A percentile compares a stretch with the other conserved stretches of the same genome.
These are phyloP conservation scores for Guaruba guarouba DNA, from an alignment of 2,113 vertebrate genomes.

Conservation along the genomic window DNA sequence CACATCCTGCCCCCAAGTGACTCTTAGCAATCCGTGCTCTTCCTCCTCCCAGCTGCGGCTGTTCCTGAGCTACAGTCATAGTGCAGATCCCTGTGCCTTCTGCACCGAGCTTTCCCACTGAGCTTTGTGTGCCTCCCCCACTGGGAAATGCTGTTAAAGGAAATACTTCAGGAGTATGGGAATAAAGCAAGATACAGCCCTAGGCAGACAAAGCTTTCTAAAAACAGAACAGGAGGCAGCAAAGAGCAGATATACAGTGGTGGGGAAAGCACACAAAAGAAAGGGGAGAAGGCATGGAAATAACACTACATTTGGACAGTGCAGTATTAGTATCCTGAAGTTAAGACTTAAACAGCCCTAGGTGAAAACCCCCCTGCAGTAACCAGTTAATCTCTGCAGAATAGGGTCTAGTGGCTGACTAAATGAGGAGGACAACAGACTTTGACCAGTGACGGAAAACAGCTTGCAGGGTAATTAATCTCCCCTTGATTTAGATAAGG, in stretches of 20 bases:
- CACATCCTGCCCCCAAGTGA: slow-evolving; percentile 29
- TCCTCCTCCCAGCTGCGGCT: not conserved
- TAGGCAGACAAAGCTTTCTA: slow-evolving; percentile 17
- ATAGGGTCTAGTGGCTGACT: not conserved
- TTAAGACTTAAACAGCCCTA: not conserved
- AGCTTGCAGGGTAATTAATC: not conserved
- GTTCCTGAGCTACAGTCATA: not conserved
- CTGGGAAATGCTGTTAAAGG: slow-evolving; percentile 8
- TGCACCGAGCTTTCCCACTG: not conserved
- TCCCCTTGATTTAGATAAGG: not conserved
- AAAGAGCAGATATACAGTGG: not conserved
- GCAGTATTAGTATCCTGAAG: not conserved
- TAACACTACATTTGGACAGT: not conserved
- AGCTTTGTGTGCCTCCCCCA: not conserved
- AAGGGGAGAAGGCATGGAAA: not conserved
- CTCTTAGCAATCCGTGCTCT: not conserved
- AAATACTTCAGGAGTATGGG: not conserved
- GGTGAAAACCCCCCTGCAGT: not conserved
- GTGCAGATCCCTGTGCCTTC: not conserved
- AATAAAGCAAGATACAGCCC: not conserved
- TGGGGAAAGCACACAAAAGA: not conserved
- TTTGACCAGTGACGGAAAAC: not conserved
- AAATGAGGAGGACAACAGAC: not conserved
- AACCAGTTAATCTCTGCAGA: not conserved
- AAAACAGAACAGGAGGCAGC: not conserved